phyloP scores from a whole-genome alignment of 64 coral and sea anemone genomes.

The Stichodactyla helianthus region DNA sequence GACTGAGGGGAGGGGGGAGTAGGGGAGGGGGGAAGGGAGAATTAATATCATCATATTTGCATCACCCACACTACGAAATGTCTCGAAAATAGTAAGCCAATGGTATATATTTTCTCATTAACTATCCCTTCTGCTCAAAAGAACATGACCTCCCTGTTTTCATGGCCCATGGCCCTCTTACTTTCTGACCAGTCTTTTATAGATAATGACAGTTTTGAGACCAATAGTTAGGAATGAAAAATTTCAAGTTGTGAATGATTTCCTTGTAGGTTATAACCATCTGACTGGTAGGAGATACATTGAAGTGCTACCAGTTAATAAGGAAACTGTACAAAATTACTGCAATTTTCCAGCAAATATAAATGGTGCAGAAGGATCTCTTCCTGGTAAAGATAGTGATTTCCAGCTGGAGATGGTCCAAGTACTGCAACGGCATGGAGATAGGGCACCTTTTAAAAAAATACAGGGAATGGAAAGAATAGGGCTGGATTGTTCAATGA shows the following conservation, averaged over 20 bases:
- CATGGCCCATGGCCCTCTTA: no score
- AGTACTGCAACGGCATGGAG: neutral
- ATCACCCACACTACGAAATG: no score
- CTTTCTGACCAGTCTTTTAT: no score
- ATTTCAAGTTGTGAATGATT: neutral
- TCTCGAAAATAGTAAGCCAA: no score
- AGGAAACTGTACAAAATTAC: neutral
- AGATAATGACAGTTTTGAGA: no score
- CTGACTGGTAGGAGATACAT: neutral
- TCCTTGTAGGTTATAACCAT: neutral
- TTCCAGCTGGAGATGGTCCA: conserved; percentile 20
- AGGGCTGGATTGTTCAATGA: conserved; percentile 11
- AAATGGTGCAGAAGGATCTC: neutral
- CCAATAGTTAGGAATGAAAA: no score
- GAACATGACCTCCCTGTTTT: no score
- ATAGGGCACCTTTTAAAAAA: neutral
- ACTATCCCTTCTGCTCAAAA: no score
- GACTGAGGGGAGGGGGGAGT: no score
- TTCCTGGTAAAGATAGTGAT: neutral
- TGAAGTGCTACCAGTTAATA: neutral
- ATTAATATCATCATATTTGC: no score
- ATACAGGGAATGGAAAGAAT: neutral
- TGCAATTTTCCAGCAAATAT: conserved; percentile 4
- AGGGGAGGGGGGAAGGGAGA: no score
- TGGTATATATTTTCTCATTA: no score